Conservation (phyloP, 2,113 vertebrate genomes). For the Crypturellus undulatus region DNA sequence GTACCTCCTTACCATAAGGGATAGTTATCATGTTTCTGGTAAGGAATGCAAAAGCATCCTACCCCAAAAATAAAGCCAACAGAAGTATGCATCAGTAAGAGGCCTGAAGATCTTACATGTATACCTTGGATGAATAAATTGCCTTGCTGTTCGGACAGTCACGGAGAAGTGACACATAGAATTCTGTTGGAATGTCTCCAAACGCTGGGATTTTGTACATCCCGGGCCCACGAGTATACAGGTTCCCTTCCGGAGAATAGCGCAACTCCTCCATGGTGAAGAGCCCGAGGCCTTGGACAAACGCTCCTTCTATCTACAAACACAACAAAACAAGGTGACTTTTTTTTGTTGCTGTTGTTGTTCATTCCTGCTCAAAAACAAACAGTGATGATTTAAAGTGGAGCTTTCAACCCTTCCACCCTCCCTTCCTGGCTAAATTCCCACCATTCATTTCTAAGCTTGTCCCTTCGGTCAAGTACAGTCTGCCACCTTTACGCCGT, state of each 20-base stretch:
- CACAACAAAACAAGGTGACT: not conserved
- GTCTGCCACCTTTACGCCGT: not conserved
- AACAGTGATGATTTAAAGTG: not conserved
- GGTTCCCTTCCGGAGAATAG: constrained; percentile 88
- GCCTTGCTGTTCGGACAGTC: constrained; percentile 91
- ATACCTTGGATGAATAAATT: constrained; percentile 93
- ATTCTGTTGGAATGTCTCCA: constrained; percentile 89
- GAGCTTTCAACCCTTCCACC: not conserved
- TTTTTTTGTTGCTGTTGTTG: not conserved
- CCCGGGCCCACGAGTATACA: constrained; percentile 93
- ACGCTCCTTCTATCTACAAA: constrained; percentile 91
- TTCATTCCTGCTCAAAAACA: not conserved
- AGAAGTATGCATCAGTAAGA: not conserved
- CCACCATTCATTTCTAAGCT: not conserved
- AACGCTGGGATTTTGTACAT: constrained; percentile 95
- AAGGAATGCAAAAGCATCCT: not conserved
- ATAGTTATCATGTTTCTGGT: not conserved
- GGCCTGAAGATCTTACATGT: not conserved
- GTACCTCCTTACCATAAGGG: not conserved
- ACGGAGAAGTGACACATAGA: constrained; percentile 91
- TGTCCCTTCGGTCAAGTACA: not conserved
- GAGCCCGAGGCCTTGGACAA: constrained; percentile 94
- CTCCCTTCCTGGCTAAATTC: not conserved
- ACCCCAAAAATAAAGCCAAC: not conserved
- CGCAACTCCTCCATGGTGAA: constrained; percentile 94